A percentile compares a stretch with the other conserved stretches of the same genome.
Evolutionary conservation across 2,888 invertebrate species (phyloP).

Genomic region (Lasioglossum oenotherae): DNA sequence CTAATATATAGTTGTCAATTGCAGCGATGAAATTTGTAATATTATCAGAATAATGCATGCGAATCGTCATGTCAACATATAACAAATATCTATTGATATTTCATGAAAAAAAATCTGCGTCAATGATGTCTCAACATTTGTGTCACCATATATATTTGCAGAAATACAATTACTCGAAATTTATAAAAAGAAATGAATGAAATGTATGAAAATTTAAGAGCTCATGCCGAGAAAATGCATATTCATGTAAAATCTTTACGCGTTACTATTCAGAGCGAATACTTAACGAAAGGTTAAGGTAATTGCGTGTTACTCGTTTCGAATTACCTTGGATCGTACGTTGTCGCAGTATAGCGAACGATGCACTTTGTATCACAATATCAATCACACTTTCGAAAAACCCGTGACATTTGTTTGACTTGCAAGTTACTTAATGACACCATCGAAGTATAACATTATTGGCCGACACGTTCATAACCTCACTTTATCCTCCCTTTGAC

Average conservation of each 20-base stretch:
- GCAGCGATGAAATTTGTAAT: not conserved
- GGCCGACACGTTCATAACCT: slow-evolving; percentile 65
- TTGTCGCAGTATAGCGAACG: slow-evolving; percentile 12
- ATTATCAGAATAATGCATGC: not conserved
- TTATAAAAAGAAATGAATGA: not conserved
- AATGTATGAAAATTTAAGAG: not conserved
- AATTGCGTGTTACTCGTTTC: slow-evolving; percentile 21
- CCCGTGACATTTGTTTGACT: slow-evolving; percentile 45
- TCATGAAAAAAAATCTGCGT: slow-evolving; percentile 6
- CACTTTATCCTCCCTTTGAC: slow-evolving; percentile 55
- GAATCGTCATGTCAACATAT: not conserved
- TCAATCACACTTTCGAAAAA: slow-evolving; percentile 38
- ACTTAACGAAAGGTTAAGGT: slow-evolving; percentile 38
- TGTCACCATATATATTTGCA: slow-evolving; percentile 57
- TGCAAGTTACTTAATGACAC: slow-evolving; percentile 55
- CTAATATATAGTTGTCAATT: not conserved
- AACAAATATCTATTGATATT: not conserved
- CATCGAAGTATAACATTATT: slow-evolving; percentile 50
- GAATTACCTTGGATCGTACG: slow-evolving; percentile 37
- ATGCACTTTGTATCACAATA: slow-evolving; percentile 28
- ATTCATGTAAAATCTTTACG: not conserved
- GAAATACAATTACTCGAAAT: not conserved
- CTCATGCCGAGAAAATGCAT: not conserved
- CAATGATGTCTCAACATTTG: slow-evolving; percentile 54
- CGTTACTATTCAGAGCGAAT: not conserved